Evolutionary conservation across 2,113 vertebrate species (phyloP), one percentile per base, ranked within the genome.

Genomic region (Plecotus auritus): DNA sequence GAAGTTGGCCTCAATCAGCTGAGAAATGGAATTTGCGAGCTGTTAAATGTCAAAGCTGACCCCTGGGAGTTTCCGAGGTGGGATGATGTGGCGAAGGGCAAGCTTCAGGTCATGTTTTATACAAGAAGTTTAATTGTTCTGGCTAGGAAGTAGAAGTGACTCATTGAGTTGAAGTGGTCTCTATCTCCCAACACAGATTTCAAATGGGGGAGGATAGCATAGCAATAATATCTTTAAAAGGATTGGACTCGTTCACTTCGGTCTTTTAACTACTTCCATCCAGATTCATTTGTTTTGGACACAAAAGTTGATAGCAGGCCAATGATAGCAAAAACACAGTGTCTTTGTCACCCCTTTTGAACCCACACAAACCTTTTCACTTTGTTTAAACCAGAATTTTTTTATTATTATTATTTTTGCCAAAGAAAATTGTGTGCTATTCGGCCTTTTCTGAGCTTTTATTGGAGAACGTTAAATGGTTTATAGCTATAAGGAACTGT

Each of bases 81-180:
- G 97, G 98, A 98, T 98, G 98, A 98, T 98, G 98, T 98, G 98
- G 98, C 97, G 95, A 98, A 98, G 98, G 97, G 97, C 97, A 98
- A 95, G 93, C 97, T 98, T 97, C 97, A 97, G 98, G 98, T 98
- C 98, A 98, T 98, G 98, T 98, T 98, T 98, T 98, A 98, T 98
- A 98, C 98, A 98, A 98, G 97, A 98, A 97, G 98, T 98, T 98
- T 98, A 98, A 98, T 98, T 98, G 98, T 98, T 98, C 98, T 99
- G 98, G 98, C 98, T 83, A 72, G 94, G 98, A 98, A 97, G 98
- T 97, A 97, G 95, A 97, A 98, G 98, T 99, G 98, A 99, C 98
- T 99, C 98, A 99, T 95, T 97, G 96, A 97, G 97, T 97, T 98
- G 97, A 98, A 98, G 98, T 97, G 97, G 97, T 98, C 98, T 97